Conservation (phyloP, 1,140 invertebrate genomes). For the Nephila pilipes region DNA sequence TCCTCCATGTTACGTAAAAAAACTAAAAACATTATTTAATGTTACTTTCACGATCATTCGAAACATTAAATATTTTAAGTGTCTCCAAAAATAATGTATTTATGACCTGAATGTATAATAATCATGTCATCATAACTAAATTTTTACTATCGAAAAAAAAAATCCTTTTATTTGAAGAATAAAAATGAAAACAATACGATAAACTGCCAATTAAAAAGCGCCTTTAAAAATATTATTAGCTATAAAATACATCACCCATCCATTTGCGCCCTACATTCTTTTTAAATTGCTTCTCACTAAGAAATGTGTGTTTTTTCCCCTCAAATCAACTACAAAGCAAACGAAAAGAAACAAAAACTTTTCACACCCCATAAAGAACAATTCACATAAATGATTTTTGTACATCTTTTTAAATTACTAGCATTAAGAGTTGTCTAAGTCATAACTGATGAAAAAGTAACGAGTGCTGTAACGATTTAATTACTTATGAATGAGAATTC, state of each 20-base stretch:
- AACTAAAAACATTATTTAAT: too few relatives aligned
- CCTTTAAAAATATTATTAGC: not conserved
- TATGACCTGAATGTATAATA: not conserved
- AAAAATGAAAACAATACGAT: not conserved
- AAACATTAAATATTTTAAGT: not conserved
- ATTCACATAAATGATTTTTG: constrained; percentile 42
- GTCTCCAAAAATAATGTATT: not conserved
- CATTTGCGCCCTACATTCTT: not conserved
- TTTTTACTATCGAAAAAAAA: not conserved
- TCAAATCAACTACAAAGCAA: not conserved
- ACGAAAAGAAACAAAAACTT: not conserved
- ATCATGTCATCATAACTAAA: not conserved
- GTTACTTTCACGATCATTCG: not conserved
- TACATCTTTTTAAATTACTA: constrained; percentile 1
- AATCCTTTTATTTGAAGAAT: too few relatives aligned
- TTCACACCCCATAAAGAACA: constrained; percentile 36
- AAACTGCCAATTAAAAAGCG: not conserved
- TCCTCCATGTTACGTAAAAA: too few relatives aligned
- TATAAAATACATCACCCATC: not conserved
- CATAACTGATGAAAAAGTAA: constrained; percentile 26
- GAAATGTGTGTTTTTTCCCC: not conserved
- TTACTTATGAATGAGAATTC: constrained; percentile 64
- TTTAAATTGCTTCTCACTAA: not conserved
- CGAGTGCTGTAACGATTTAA: constrained; percentile 40
- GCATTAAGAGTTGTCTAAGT: constrained; percentile 5